phyloP scores from a whole-genome alignment of 1,140 invertebrate genomes.

The Gyrodactylus salaris region DNA sequence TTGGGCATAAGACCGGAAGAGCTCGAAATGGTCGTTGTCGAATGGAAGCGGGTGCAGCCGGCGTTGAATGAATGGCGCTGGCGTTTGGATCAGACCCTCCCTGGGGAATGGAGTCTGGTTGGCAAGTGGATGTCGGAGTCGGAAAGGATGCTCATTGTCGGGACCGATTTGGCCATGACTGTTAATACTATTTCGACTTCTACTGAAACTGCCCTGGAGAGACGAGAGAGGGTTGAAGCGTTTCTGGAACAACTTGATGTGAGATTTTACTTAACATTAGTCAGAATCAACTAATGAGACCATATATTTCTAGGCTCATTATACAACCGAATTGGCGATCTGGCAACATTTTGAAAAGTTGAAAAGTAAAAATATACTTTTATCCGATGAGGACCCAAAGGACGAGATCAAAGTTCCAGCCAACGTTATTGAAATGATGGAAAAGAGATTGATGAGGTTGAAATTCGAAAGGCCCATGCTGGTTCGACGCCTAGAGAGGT shows the following conservation, averaged over 20 bases:
- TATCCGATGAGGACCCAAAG: background rate
- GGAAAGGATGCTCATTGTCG: background rate
- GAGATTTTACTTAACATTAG: too few relatives aligned
- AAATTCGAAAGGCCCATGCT: background rate
- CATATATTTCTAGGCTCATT: too few relatives aligned
- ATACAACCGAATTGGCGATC: too few relatives aligned
- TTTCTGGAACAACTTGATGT: background rate
- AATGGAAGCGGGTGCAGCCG: background rate
- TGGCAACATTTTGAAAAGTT: too few relatives aligned
- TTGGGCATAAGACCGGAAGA: background rate
- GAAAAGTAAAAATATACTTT: too few relatives aligned
- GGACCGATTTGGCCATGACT: background rate
- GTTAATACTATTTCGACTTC: background rate
- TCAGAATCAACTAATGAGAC: too few relatives aligned
- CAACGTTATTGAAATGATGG: background rate
- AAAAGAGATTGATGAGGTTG: background rate
- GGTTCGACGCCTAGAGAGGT: background rate
- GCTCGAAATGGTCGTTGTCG: background rate
- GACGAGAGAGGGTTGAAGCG: background rate
- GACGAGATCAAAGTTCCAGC: background rate
- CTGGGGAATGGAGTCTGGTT: background rate
- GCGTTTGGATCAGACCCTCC: background rate
- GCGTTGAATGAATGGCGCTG: background rate
- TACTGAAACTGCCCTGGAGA: background rate
- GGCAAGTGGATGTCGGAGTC: background rate